Percentiles rank a stretch among this genome's conserved stretches.
Conservation (phyloP, 37 sponge, comb jelly and placozoan species). For the Diacarnus erythraeanus region DNA sequence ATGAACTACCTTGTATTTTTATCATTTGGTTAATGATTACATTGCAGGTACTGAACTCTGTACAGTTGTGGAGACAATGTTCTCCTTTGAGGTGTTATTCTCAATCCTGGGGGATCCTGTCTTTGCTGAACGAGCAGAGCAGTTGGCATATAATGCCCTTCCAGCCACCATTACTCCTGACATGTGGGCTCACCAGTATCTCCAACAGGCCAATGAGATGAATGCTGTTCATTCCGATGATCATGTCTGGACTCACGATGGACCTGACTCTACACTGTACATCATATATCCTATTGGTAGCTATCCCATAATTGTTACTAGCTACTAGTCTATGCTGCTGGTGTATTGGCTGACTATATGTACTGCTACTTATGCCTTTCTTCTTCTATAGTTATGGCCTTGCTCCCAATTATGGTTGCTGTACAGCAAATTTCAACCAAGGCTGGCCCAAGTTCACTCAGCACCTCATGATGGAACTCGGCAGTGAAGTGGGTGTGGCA, state of each 20-base stretch:
- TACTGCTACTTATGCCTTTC: no score
- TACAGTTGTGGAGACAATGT: slow-evolving; percentile 82
- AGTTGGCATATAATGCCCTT: slow-evolving; percentile 72
- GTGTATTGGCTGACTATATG: no score
- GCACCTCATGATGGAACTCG: slow-evolving; percentile 39
- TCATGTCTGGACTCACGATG: slow-evolving; percentile 71
- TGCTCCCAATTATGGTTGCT: slow-evolving; percentile 85
- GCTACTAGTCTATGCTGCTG: background rate
- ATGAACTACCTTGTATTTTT: background rate
- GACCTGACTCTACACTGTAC: slow-evolving; percentile 73
- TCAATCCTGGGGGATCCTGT: slow-evolving; percentile 60
- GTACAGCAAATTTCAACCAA: slow-evolving; percentile 85
- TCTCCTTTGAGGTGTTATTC: slow-evolving; percentile 62
- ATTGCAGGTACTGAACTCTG: slow-evolving; percentile 79
- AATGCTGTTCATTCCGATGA: slow-evolving; percentile 50
- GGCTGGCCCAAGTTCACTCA: slow-evolving; percentile 80
- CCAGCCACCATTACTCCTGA: slow-evolving; percentile 79
- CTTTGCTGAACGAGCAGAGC: slow-evolving; percentile 79
- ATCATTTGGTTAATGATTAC: no score
- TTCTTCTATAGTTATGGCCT: slow-evolving; percentile 53
- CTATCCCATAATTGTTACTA: background rate
- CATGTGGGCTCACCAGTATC: slow-evolving; percentile 90
- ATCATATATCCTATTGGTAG: no score
- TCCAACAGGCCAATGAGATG: slow-evolving; percentile 74
- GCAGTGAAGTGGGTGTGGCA: slow-evolving; percentile 18